Percentiles rank a stretch among this genome's conserved stretches.
These are phyloP conservation scores for Cricetomys ansorgei DNA, from an alignment of 2,113 vertebrate genomes.

Conservation along the genomic window DNA sequence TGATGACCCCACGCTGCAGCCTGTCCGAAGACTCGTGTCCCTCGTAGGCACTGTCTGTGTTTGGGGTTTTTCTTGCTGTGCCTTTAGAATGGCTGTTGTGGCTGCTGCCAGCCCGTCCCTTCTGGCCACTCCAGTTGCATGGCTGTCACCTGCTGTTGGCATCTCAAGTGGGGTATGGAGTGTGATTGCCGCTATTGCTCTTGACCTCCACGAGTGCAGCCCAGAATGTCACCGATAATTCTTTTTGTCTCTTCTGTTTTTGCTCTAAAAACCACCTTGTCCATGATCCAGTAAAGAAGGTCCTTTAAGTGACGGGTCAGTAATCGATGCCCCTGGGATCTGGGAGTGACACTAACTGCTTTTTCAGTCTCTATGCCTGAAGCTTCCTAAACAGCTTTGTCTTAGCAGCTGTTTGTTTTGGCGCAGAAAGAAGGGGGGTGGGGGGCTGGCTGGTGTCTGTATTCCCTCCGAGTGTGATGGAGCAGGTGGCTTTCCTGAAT, in stretches of 20 bases:
- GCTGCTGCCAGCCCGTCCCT: conserved; percentile 53
- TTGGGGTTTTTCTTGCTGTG: conserved; percentile 60
- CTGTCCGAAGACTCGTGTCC: conserved; percentile 95
- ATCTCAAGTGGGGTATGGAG: conserved; percentile 86
- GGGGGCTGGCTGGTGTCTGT: not conserved
- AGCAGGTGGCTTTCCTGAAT: not conserved
- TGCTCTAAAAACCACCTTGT: conserved; percentile 74
- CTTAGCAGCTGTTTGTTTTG: not conserved
- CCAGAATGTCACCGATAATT: conserved; percentile 61
- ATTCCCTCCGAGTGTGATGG: not conserved
- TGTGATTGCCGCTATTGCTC: conserved; percentile 87
- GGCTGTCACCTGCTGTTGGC: conserved; percentile 58
- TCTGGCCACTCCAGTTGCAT: conserved; percentile 77
- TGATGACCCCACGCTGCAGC: conserved; percentile 99
- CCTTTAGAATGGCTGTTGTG: conserved; percentile 76
- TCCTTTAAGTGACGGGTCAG: conserved; percentile 81
- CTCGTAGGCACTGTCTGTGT: conserved; percentile 91
- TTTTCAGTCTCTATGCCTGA: not conserved
- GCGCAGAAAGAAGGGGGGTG: not conserved
- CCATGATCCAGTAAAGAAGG: conserved; percentile 76
- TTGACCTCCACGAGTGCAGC: conserved; percentile 28
- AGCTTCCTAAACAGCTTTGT: conserved; percentile 73
- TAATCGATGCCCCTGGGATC: conserved; percentile 33
- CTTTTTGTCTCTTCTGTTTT: conserved; percentile 77
- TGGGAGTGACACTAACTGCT: conserved; percentile 69